phyloP scores from a whole-genome alignment of 2,113 vertebrate genomes.

The Periophthalmus modestus region DNA sequence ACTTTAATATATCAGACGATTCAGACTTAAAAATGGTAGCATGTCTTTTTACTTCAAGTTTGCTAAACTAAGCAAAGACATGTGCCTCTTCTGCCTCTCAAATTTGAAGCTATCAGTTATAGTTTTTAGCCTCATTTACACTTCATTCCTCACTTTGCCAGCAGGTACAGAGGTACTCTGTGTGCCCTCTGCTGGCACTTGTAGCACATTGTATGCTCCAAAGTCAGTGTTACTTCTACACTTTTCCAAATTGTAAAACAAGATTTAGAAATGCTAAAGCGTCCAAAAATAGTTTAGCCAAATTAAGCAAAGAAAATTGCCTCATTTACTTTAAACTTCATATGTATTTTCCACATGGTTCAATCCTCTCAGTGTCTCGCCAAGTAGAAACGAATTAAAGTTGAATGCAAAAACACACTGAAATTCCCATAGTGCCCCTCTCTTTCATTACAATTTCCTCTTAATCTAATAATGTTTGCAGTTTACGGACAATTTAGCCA shows the following conservation, averaged over 20 bases:
- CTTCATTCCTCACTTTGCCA: neutral
- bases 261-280: neutral
- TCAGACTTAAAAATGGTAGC: too few species aligned
- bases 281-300: neutral
- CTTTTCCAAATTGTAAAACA: neutral
- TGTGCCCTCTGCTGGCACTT: neutral
- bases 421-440: neutral
- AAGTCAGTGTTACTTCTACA: neutral
- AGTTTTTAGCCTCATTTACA: neutral
- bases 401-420: conserved; percentile 11
- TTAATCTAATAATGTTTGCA: conserved; percentile 45
- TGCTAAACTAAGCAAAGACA: too few species aligned
- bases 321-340: neutral
- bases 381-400: conserved; percentile 14
- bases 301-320: neutral
- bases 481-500: conserved; percentile 5
- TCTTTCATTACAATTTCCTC: conserved; percentile 29
- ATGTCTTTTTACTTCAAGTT: too few species aligned
- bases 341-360: neutral
- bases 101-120: too few species aligned
- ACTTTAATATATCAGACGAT: too few species aligned
- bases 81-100: too few species aligned
- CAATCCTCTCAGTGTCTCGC: neutral
- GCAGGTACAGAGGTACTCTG: neutral
- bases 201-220: too few species aligned